Base-by-base conservation (phyloP, 2,113 vertebrate genomes). In the Oryzias celebensis region DNA sequence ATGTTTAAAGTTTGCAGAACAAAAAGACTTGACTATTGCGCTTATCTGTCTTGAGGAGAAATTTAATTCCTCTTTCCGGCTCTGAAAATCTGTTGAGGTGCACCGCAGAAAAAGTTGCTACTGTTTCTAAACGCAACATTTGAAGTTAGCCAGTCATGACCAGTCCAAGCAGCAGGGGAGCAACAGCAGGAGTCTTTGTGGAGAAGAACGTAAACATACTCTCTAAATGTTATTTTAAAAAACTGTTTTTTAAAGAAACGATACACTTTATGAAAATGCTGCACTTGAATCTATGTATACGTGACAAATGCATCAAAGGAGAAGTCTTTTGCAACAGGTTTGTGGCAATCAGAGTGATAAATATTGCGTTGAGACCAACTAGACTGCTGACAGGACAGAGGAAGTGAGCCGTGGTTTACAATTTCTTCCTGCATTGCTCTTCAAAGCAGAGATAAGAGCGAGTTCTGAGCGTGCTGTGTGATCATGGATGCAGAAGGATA, bases 381-480 rank as follows among this genome's bases (percentile, higher is more conserved):
- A 41, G 22, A 20, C 13, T 43, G 47, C 43, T 59, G 59, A 54
- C 28, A 49, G 26, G 43, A 44, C 42, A 62, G 56, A 80, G 83
- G 82, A 87, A 77, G 71, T 54, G 48, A 14, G 57, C 20, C 14
- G 12, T 15, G 44, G 59, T 77, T 78, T 64, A 61, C 67, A 57
- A 58, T 57, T 60, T 82, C 68, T 73, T 65, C 68, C 58, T 65
- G 59, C 13, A 14, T 43, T 57, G 24, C 28, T 53, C 80, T 75
- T 85, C 78, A 83, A 87, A 83, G 79, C 59, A n/a, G 46, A 77
- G 78, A 80, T 85, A 82, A 84, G 53, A 66, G 62, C 69, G 8
- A 51, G 46, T 74, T 68, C 49, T 50, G 80, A 58, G 4, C 54
- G 66, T 14, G 47, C 65, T 15, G 71, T 85, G 81, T 81, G 81